phyloP scores from a whole-genome alignment of 1,140 invertebrate genomes.

The Halictus rubicundus region DNA sequence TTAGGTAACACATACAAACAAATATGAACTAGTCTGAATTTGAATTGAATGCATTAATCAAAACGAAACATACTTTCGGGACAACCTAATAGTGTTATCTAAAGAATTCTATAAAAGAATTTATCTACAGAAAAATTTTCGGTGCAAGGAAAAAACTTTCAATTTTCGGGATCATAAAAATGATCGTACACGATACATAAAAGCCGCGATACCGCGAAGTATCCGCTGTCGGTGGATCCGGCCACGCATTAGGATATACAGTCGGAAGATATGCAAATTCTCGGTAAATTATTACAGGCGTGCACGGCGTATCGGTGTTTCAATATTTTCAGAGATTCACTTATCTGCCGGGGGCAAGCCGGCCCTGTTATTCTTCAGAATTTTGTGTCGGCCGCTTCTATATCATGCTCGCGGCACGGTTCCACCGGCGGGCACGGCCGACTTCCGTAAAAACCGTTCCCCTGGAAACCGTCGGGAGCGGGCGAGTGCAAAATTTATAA shows the following conservation, averaged over 20 bases:
- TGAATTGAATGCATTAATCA: no score
- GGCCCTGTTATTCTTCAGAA: constrained; percentile 47
- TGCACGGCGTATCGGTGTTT: constrained; percentile 38
- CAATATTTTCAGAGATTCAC: constrained; percentile 53
- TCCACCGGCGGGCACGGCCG: constrained; percentile 14
- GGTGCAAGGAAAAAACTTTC: no score
- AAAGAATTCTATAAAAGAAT: no score
- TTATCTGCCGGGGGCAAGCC: constrained; percentile 44
- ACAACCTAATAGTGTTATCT: no score
- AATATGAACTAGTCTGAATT: no score
- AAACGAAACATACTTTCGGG: no score
- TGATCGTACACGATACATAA: not conserved
- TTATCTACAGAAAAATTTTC: no score
- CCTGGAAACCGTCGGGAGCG: constrained; percentile 24
- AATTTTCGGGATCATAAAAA: no score
- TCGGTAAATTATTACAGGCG: constrained; percentile 31
- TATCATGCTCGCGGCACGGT: constrained; percentile 24
- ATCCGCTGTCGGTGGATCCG: constrained; percentile 5
- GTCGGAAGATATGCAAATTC: constrained; percentile 28
- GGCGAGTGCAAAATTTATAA: constrained; percentile 43
- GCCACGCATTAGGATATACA: constrained; percentile 11
- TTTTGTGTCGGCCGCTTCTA: constrained; percentile 43
- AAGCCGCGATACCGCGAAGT: not conserved
- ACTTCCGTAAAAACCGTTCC: constrained; percentile 18
- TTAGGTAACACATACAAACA: no score